Conservation (phyloP, 2,113 vertebrate species). For the Malurus melanocephalus region DNA sequence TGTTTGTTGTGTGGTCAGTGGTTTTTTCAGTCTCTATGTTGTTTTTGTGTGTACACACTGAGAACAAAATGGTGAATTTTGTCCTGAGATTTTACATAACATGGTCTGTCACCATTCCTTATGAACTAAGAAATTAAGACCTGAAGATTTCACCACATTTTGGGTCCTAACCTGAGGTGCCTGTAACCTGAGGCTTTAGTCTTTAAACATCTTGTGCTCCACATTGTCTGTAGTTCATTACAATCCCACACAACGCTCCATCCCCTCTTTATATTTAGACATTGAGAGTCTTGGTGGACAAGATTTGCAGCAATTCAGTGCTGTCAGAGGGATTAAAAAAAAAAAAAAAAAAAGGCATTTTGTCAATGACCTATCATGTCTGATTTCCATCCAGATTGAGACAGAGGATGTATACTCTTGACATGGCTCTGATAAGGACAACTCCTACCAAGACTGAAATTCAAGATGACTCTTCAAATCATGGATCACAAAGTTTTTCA, state of each 20-base stretch:
- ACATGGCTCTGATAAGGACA: neutral
- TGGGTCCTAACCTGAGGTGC: neutral
- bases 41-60: neutral
- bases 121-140: neutral
- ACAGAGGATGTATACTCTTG: neutral
- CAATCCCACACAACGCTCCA: neutral
- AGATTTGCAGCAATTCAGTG: neutral
- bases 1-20: neutral
- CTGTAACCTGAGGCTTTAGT: neutral
- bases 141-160: neutral
- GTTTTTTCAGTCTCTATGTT: neutral
- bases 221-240: neutral
- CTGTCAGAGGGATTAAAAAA: neutral
- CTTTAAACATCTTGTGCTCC: neutral
- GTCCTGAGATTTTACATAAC: neutral
- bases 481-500: neutral
- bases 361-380: neutral
- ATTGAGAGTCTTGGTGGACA: neutral
- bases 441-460: neutral
- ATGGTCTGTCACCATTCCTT: neutral
- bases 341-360: neutral
- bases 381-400: neutral
- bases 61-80: neutral
- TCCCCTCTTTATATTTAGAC: neutral
- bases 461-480: neutral